Evolutionary conservation across 2,888 invertebrate species (phyloP), one percentile per base, ranked within the genome.

Genomic region (Zele albiditarsus): DNA sequence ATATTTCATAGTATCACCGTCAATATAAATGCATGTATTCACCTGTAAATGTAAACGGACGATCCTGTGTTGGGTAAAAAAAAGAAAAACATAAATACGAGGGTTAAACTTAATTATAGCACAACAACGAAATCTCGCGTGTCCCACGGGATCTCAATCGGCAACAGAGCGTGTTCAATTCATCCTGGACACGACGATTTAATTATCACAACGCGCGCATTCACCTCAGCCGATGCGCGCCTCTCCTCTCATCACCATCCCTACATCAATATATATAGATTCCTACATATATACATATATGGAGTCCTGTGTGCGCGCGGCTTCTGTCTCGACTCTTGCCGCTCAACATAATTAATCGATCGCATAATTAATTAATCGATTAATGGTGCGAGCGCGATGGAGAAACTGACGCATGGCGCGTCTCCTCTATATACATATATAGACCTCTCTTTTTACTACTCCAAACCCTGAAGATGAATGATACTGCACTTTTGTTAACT

Each of bases 361-460:
- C 79, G 80, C 80, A 81, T 84, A 84, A 83, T 84, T 84, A 83
- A 84, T 83, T 84, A 82, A 84, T 82, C 83, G 82, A 80, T 83
- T 83, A 83, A 82, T 83, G 81, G 78, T 74, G 57, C 57, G 57
- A 69, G 68, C 14, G 31, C 31, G 33, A 69, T 69, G 20, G 57
- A 57, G 23, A 20, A 69, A 20, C 10, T 38, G 28, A 23, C 57
- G 5, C 65, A 53, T 53, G 23, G 63, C 63, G 12, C 63, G 4
- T 33, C 20, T 20, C n/a, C 3, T 23, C 33, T 38, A 20, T 28
- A 5, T 28, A 60, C 27, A 14, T 63, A 46, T 33, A 63, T 28
- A 53, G 31, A 53, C 53, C 68, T 68, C 20, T 27, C 16, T 16
- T 42, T 10, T 46, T 16, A 46, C 16, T 5, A 46, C n/a, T 46